Conservation (phyloP, 2,113 vertebrate genomes). For the Tinamus guttatus region DNA sequence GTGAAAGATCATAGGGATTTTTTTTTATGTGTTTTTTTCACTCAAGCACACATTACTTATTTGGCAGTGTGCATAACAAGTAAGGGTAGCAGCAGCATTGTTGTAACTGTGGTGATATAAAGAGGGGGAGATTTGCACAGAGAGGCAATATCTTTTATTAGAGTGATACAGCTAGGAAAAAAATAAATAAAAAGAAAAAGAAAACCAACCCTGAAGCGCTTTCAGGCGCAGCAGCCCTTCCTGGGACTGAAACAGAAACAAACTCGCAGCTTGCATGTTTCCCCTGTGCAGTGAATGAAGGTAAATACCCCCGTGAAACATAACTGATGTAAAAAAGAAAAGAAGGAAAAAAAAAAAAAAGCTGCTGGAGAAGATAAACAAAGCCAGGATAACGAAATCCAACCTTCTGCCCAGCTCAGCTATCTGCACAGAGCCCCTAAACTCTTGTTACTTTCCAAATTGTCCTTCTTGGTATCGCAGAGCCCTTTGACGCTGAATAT, state of each 20-base stretch:
- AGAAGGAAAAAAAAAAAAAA: neutral
- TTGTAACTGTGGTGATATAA: neutral
- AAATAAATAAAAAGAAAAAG: too few relatives aligned
- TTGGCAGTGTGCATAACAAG: neutral
- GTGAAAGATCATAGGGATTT: neutral
- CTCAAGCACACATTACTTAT: neutral
- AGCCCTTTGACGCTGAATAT: conserved; percentile 35
- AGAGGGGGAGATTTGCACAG: neutral
- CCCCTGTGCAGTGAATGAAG: neutral
- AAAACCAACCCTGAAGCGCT: neutral
- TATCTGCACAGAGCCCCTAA: conserved; percentile 42
- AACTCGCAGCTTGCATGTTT: neutral
- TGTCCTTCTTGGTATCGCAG: neutral
- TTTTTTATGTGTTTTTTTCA: neutral
- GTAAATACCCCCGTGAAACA: neutral
- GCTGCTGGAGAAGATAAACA: conserved; percentile 33
- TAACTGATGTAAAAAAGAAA: neutral
- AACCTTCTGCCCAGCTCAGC: conserved; percentile 5
- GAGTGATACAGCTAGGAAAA: neutral
- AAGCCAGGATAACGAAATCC: neutral
- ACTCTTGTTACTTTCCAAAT: conserved; percentile 53
- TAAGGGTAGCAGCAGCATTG: neutral
- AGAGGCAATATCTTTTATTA: neutral
- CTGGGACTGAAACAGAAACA: neutral
- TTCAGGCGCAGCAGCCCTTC: neutral